Conservation (phyloP, 2,888 invertebrate species). For the Eupithecia tripunctaria region DNA sequence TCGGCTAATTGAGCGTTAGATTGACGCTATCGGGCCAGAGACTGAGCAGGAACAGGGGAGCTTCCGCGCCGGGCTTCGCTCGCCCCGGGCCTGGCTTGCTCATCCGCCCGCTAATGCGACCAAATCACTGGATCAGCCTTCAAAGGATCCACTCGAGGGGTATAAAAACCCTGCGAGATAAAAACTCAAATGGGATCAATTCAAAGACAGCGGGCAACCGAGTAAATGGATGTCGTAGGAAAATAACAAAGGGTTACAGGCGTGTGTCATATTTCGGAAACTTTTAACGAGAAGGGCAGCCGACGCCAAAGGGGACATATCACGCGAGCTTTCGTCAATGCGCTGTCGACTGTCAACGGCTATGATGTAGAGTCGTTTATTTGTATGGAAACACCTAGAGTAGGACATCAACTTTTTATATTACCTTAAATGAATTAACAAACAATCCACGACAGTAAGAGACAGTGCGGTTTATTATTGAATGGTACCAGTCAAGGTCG, state of each 20-base stretch:
- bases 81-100: constrained; percentile 47
- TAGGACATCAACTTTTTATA: background rate
- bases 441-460: constrained; percentile 24
- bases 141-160: constrained; percentile 56
- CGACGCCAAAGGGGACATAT: constrained; percentile 59
- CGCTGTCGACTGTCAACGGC: constrained; percentile 68
- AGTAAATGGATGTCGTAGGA: constrained; percentile 58
- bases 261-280: constrained; percentile 75
- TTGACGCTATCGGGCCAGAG: constrained; percentile 79
- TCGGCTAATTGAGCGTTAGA: constrained; percentile 83
- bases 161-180: constrained; percentile 57
- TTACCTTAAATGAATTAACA: constrained; percentile 1
- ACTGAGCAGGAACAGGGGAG: constrained; percentile 54
- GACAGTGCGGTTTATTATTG: constrained; percentile 36
- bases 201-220: constrained; percentile 60
- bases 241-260: constrained; percentile 75
- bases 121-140: constrained; percentile 66
- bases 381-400: constrained; percentile 6
- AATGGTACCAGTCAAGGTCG: constrained; percentile 56
- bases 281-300: constrained; percentile 74
- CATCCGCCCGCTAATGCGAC: constrained; percentile 67
- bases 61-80: constrained; percentile 41
- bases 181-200: constrained; percentile 60
- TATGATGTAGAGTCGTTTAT: constrained; percentile 33
- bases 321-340: constrained; percentile 71